phyloP scores from a whole-genome alignment of 2,888 invertebrate genomes.

The Anthoptus insignis region DNA sequence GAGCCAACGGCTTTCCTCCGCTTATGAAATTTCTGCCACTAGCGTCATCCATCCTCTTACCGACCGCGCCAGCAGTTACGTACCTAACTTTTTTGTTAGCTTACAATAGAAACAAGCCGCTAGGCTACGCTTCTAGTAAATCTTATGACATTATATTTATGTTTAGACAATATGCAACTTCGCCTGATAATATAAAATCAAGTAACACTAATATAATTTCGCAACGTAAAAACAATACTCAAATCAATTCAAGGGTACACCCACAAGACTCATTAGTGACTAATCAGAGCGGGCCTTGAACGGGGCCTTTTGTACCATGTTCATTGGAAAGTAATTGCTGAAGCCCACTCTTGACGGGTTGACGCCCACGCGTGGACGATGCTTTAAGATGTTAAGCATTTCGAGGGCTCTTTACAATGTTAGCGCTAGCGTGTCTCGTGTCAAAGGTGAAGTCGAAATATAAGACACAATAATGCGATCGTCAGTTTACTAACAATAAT shows the following conservation, averaged over 20 bases:
- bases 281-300: constrained; percentile 51
- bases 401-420: constrained; percentile 61
- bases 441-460: constrained; percentile 6
- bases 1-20: too few relatives aligned
- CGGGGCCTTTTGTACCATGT: constrained; percentile 55
- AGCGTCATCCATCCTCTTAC: too few relatives aligned
- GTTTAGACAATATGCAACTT: too few relatives aligned
- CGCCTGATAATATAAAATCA: too few relatives aligned
- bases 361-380: constrained; percentile 63
- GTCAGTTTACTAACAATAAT: too few relatives aligned
- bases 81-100: too few relatives aligned
- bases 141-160: too few relatives aligned
- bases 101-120: too few relatives aligned
- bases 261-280: constrained; percentile 57
- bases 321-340: constrained; percentile 75
- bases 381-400: constrained; percentile 62
- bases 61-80: too few relatives aligned
- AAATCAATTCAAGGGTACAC: constrained; percentile 54
- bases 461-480: background rate
- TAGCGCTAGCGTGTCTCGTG: constrained; percentile 33
- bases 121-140: too few relatives aligned
- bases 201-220: constrained; percentile 17
- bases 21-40: too few relatives aligned
- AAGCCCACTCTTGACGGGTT: constrained; percentile 63
- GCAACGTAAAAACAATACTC: constrained; percentile 53